phyloP scores from a whole-genome alignment of 2,113 vertebrate species.

The Pseudopipra pipra region DNA sequence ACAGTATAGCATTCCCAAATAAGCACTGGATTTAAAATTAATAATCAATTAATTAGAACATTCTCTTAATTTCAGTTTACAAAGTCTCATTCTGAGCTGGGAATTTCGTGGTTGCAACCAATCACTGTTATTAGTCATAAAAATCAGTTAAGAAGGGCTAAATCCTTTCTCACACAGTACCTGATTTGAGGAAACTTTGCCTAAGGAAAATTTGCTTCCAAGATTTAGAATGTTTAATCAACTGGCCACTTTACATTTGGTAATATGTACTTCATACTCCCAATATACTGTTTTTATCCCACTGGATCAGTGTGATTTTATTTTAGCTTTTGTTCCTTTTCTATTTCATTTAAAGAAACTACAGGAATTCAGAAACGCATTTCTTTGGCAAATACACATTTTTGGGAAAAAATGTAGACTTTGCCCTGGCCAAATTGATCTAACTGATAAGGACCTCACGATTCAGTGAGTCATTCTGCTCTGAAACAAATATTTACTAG shows the following conservation, averaged over 20 bases:
- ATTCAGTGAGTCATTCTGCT: constrained; percentile 70
- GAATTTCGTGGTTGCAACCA: background rate
- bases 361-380: background rate
- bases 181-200: background rate
- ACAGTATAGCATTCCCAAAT: background rate
- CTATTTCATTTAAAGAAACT: background rate
- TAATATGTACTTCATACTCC: background rate
- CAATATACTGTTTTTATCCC: background rate
- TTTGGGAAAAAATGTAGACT: constrained; percentile 63
- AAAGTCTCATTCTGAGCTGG: background rate
- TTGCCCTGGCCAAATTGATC: constrained; percentile 64
- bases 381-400: constrained; percentile 47
- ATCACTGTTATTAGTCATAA: background rate
- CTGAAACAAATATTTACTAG: constrained; percentile 79
- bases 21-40: background rate
- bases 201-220: background rate
- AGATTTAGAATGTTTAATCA: background rate
- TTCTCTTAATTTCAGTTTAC: background rate
- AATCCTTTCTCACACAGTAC: background rate
- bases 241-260: fast-evolving
- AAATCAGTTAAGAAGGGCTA: background rate
- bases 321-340: background rate
- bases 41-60: background rate
- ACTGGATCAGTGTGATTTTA: background rate
- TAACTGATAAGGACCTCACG: constrained; percentile 66